Evolutionary conservation across 2,888 invertebrate species (phyloP).

Genomic region (Andrena dorsata): DNA sequence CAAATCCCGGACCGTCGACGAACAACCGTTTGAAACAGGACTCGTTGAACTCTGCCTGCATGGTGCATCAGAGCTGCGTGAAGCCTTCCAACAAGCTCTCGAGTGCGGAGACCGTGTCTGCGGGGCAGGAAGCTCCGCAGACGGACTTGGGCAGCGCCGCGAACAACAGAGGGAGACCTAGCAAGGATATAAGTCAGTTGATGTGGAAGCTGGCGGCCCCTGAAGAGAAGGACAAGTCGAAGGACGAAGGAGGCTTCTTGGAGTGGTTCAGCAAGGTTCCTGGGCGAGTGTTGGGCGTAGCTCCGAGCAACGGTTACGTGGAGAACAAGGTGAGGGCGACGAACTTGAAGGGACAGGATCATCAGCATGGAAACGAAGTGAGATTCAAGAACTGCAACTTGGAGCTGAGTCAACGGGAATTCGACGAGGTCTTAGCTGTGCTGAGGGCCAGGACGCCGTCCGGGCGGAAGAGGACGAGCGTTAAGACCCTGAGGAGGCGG

Average conservation of each 20-base stretch:
- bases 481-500: constrained; percentile 70
- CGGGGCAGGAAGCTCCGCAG: constrained; percentile 48
- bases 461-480: constrained; percentile 71
- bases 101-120: not conserved
- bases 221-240: constrained; percentile 73
- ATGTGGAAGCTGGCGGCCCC: constrained; percentile 80
- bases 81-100: constrained; percentile 57
- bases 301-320: constrained; percentile 70
- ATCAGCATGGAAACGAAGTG: constrained; percentile 65
- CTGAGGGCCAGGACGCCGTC: constrained; percentile 81
- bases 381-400: constrained; percentile 83
- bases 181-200: constrained; percentile 71
- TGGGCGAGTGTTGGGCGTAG: constrained; percentile 77
- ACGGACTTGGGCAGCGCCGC: constrained; percentile 26
- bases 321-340: constrained; percentile 62
- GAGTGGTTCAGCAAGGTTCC: constrained; percentile 81
- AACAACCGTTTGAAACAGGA: constrained; percentile 57
- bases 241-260: constrained; percentile 78
- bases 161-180: constrained; percentile 38
- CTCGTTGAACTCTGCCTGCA: constrained; percentile 66
- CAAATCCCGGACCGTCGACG: constrained; percentile 78
- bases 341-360: constrained; percentile 60
- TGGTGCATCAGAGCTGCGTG: constrained; percentile 73
- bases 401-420: constrained; percentile 84
- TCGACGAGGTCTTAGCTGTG: constrained; percentile 84